Evolutionary conservation across 2,888 invertebrate species (phyloP), one percentile per base, ranked within the genome.

Genomic region (Hedychridium roseum): DNA sequence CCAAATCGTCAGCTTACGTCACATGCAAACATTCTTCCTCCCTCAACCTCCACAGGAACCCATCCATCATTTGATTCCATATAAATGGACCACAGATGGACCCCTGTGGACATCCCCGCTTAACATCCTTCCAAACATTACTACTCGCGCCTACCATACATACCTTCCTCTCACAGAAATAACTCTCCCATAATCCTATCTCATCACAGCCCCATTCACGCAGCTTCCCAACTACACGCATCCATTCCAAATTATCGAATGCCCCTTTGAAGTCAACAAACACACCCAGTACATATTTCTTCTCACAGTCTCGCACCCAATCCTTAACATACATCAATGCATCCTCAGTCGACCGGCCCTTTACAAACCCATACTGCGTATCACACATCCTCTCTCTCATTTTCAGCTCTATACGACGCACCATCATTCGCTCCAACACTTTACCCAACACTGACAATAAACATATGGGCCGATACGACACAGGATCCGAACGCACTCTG

Each of bases 231-330:
- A 30, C 9, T 34, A 32, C 23, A 1, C 16, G 20, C 11, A 21
- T 16, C 35, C 43, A 43, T 26, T 32, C 32, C 6, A 36, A 6
- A 20, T 36, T 17, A 14, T 43, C 27, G 3, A 43, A 43, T 1
- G 43, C 43, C 1, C 43, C 43, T 9, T 28, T 26, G 3, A 43
- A 32, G 14, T 43, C 36, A 1, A 43, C 12, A 20, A 35, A 43
- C 1, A 43, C 2, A 1, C 26, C 28, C 5, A 35, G 2, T 1
- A 36, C 21, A 3, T 30, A 36, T 2, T 28, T 43, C n/a, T 17
- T 26, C 1, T 18, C 6, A n/a, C 23, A 11, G 1, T 7, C 17
- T 2, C 4, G 7, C 3, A 42, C 11, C 1, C 11, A 3, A n/a
- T 37, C 28, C 5, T 6, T 23, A 1, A 23, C 18, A 6, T 21